Evolutionary conservation across 2,113 vertebrate species (phyloP), one percentile per base, ranked within the genome.

Genomic region (Todiramphus saurophagus): DNA sequence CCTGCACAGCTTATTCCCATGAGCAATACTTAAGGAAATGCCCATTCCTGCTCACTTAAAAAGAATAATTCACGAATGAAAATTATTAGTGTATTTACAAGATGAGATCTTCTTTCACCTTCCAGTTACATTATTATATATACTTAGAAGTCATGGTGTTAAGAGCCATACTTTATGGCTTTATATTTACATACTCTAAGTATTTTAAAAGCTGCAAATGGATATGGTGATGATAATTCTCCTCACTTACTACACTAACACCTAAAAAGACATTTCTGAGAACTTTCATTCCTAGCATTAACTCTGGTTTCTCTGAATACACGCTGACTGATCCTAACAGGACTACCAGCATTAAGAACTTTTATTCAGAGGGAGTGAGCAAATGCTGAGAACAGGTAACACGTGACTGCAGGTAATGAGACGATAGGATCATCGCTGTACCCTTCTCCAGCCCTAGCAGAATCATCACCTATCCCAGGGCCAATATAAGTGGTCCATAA

Each of bases 41-140:
- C 7, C 67, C 44, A 44, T 64, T 93, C 25, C 74, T 85, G 20
- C 59, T 87, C 74, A 77, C 72, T 46, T 80, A 60, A 74, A 68
- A 84, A 64, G 44, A 93, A 48, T 55, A 80, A 88, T 85, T 79
- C 37, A 76, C 55, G 33, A 93, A 60, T 60, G 86, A 78, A 82
- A 37, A 72, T 86, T 77, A 83, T 67, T 87, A 56, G 51, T 48
- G 30, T 64, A 84, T 95, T 92, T 94, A 83, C 48, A 87, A 62
- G 44, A 55, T 33, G 24, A 93, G 28, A 78, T 83, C n/a, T 74
- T 48, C 68, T 70, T 70, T 70, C 23, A 69, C 16, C 46, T 95
- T 95, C 70, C 72, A 79, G 58, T 62, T 79, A 85, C 23, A 44
- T 90, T 95, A 82, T 39, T 31, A 63, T 48, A 86, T 73, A 48